Conservation (phyloP, 2,888 invertebrate species). For the Lapara coniferarum region DNA sequence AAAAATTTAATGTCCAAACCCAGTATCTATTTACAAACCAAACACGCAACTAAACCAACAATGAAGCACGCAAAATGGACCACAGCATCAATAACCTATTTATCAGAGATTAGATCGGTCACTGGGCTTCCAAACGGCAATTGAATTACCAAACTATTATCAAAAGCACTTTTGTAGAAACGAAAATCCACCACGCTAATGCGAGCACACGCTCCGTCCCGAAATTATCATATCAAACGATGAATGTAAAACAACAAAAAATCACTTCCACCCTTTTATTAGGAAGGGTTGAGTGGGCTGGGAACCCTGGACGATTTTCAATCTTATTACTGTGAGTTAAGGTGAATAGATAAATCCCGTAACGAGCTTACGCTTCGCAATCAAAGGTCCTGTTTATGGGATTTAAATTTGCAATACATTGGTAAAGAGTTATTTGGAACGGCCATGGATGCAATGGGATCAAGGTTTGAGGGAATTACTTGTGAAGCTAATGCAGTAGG, state of each 20-base stretch:
- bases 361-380: slow-evolving; percentile 73
- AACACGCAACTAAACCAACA: too few relatives aligned
- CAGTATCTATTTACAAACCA: too few relatives aligned
- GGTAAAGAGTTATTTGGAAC: slow-evolving; percentile 44
- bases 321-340: slow-evolving; percentile 44
- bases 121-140: slow-evolving; percentile 13
- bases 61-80: neutral
- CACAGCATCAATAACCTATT: neutral
- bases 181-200: slow-evolving; percentile 64
- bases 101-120: neutral
- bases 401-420: slow-evolving; percentile 74
- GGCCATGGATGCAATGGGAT: slow-evolving; percentile 2
- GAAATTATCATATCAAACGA: slow-evolving; percentile 81
- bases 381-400: slow-evolving; percentile 64
- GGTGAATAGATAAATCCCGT: slow-evolving; percentile 42
- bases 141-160: slow-evolving; percentile 22
- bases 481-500: too few relatives aligned
- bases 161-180: slow-evolving; percentile 36
- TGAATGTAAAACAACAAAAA: slow-evolving; percentile 28
- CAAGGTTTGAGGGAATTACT: neutral
- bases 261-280: slow-evolving; percentile 70
- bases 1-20: too few relatives aligned
- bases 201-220: slow-evolving; percentile 73
- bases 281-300: slow-evolving; percentile 67
- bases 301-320: slow-evolving; percentile 41